Evolutionary conservation across 35 echinoderm and acorn worm genomes (phyloP), one percentile per base, ranked within the genome.

Genomic region (Ophioderma brevispina): DNA sequence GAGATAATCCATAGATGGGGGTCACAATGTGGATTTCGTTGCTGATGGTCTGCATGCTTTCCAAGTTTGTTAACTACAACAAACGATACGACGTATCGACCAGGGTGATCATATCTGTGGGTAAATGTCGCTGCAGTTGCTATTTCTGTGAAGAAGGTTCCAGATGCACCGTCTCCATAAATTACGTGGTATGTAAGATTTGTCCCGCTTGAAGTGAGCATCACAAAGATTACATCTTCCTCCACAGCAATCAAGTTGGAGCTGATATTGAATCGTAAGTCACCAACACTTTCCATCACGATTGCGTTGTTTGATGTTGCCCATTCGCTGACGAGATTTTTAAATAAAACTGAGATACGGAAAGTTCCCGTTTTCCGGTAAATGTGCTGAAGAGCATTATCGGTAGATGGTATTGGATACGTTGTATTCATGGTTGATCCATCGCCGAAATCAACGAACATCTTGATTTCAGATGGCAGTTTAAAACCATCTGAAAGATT

Each of bases 11-110:
- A n/a, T 37, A 32, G 1, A 85, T 59, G 0, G 83, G 83, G n/a
- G 52, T 64, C 83, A 85, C 43, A 31, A 85, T 37, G 31, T 37
- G 46, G 37, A 85, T 85, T 34, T 85, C 21, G 32, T 49, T 85
- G 1, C 19, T 52, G n/a, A 59, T 85, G 63, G 37, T 19, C n/a
- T 2, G 39, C 32, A 63, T 64, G 11, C 0, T 59, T 18, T 23
- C 83, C 33, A 1, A 85, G 83, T 14, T 34, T 23, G 34, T 85
- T 85, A 33, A n/a, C 30, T 23, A 31, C 83, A 5, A 6, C 21
- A 37, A 70, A 28, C 35, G 83, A 64, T 13, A 85, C 49, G 46
- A 85, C 19, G 52, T 35, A 85, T 17, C 15, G 33, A 25, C 83
- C 83, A 30, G 52, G 43, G 2, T 4, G 17, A 5, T 64, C 14